These are phyloP conservation scores for Heliconius hortense DNA, from an alignment of 2,888 invertebrate genomes.

Conservation along the genomic window DNA sequence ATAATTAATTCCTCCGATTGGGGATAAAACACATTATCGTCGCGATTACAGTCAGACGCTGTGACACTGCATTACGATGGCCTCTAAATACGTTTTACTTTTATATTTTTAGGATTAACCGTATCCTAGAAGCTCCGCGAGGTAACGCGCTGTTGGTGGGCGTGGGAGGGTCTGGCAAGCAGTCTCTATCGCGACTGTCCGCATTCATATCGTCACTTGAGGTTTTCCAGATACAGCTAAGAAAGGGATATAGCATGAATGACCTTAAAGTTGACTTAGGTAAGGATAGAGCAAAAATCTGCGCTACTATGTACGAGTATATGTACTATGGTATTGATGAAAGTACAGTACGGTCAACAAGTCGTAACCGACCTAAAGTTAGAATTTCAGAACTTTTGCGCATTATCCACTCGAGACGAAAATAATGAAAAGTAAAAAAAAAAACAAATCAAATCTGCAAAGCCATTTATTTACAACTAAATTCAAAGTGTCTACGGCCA, in stretches of 20 bases:
- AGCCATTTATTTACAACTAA: too few relatives aligned
- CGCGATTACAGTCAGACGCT: too few relatives aligned
- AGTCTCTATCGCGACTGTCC: conserved; percentile 93
- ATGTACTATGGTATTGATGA: too few relatives aligned
- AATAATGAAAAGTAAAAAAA: too few relatives aligned
- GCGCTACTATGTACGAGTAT: too few relatives aligned
- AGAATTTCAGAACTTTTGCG: too few relatives aligned
- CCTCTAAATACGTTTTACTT: background rate
- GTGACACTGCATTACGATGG: background rate
- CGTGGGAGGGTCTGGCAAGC: conserved; percentile 97
- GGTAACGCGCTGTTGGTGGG: conserved; percentile 96
- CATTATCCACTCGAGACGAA: too few relatives aligned
- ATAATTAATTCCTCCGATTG: background rate
- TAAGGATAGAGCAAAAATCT: conserved; percentile 44
- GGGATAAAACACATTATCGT: too few relatives aligned
- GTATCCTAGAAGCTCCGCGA: conserved; percentile 94
- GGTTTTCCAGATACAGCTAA: conserved; percentile 95
- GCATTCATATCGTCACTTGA: conserved; percentile 95
- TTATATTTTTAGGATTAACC: conserved; percentile 86
- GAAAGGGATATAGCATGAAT: conserved; percentile 91
- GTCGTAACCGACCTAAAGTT: too few relatives aligned
- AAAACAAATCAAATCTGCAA: too few relatives aligned
- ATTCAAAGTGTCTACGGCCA: too few relatives aligned
- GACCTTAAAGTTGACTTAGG: conserved; percentile 89
- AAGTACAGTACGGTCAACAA: too few relatives aligned